Percentiles rank a stretch among this genome's conserved stretches.
phyloP scores from a whole-genome alignment of 1,140 invertebrate species.

The Cotesia typhae region DNA sequence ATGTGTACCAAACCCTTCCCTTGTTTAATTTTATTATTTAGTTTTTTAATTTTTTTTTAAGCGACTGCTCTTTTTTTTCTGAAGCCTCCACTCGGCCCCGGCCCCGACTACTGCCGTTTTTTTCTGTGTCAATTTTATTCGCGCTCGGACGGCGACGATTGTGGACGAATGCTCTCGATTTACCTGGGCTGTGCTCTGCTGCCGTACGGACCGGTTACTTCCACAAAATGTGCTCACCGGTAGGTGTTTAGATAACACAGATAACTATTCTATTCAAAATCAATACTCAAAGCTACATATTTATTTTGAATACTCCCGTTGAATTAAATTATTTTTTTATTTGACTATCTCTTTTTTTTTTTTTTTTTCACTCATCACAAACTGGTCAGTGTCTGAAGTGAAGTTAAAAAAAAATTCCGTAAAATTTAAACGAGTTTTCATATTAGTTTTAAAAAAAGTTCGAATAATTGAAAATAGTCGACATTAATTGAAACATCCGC shows the following conservation, averaged over 20 bases:
- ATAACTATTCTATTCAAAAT: not conserved
- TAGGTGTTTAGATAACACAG: not conserved
- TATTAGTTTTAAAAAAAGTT: too few relatives aligned
- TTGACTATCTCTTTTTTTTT: too few relatives aligned
- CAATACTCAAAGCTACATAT: too few relatives aligned
- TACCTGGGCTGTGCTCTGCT: slow-evolving; percentile 7
- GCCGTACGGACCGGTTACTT: not conserved
- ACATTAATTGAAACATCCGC: too few relatives aligned
- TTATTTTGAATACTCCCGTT: too few relatives aligned
- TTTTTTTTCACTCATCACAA: too few relatives aligned
- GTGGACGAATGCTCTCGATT: slow-evolving; percentile 23
- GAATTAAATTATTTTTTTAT: too few relatives aligned
- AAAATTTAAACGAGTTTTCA: too few relatives aligned
- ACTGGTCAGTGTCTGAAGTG: too few relatives aligned
- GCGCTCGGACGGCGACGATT: not conserved
- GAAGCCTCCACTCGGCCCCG: slow-evolving; percentile 32
- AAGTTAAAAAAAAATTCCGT: too few relatives aligned
- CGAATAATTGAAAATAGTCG: too few relatives aligned
- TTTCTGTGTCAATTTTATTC: slow-evolving; percentile 29
- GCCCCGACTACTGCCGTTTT: not conserved
- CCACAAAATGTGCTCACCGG: not conserved
- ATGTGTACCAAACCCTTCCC: too few relatives aligned
- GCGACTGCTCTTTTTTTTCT: slow-evolving; percentile 17
- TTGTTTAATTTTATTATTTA: not conserved
- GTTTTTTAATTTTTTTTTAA: not conserved